phyloP scores from a whole-genome alignment of 2,797 vertebrate species.

The Champsocephalus gunnari region DNA sequence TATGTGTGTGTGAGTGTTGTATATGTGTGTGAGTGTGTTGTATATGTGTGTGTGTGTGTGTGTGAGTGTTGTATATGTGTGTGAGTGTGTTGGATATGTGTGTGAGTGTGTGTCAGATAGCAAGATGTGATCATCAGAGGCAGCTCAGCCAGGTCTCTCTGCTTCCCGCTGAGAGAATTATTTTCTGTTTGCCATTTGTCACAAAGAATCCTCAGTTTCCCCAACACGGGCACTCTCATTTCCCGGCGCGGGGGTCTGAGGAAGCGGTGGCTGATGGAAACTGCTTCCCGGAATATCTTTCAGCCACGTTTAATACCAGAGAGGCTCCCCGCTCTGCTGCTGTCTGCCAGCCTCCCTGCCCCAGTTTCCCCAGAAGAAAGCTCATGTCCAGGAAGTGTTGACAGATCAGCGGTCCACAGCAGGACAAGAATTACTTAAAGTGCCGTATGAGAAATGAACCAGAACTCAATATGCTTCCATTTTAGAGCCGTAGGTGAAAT shows the following conservation, averaged over 20 bases:
- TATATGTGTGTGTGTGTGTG: too few species aligned
- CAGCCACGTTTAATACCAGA: constrained; percentile 36
- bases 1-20: constrained; percentile 6
- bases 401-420: not conserved
- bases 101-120: constrained; percentile 4
- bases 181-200: constrained; percentile 44
- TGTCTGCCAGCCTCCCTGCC: constrained; percentile 19
- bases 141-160: constrained; percentile 21
- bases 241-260: constrained; percentile 19
- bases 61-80: not conserved
- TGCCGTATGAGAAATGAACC: not conserved
- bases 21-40: too few species aligned
- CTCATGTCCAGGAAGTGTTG: not conserved
- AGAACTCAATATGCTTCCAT: not conserved
- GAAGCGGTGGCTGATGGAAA: constrained; percentile 54
- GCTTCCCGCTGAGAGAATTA: constrained; percentile 25
- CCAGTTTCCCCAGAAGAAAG: constrained; percentile 22
- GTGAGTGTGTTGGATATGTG: not conserved
- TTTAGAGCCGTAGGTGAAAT: not conserved
- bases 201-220: constrained; percentile 18
- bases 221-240: constrained; percentile 29
- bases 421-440: not conserved
- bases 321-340: constrained; percentile 28
- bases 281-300: constrained; percentile 44
- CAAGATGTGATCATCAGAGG: constrained; percentile 34